phyloP scores from a whole-genome alignment of 1,140 invertebrate genomes.

The Sinonovacula constricta region DNA sequence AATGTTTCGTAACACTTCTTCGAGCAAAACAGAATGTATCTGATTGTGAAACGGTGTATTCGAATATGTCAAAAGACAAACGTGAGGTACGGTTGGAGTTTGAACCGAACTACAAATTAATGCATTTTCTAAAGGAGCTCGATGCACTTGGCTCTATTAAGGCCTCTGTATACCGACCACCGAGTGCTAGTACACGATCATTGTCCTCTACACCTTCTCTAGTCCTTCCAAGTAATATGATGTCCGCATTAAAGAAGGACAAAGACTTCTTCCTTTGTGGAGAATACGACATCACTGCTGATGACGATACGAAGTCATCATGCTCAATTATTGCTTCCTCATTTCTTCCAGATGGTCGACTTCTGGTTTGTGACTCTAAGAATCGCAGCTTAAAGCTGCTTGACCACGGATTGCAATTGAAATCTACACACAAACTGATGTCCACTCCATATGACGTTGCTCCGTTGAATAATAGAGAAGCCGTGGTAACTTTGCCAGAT shows the following conservation, averaged over 20 bases:
- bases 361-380: slow-evolving; percentile 3
- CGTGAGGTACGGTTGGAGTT: slow-evolving; percentile 10
- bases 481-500: slow-evolving; percentile 8
- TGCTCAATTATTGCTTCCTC: slow-evolving; percentile 1
- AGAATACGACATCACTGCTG: not conserved
- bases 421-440: not conserved
- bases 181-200: not conserved
- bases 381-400: slow-evolving; percentile 15
- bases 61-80: slow-evolving; percentile 3
- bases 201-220: slow-evolving; percentile 4
- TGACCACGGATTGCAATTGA: slow-evolving; percentile 10
- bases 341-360: slow-evolving; percentile 12
- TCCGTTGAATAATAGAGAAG: slow-evolving; percentile 6
- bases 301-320: slow-evolving; percentile 1
- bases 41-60: not conserved
- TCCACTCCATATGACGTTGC: slow-evolving; percentile 1
- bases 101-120: slow-evolving; percentile 8
- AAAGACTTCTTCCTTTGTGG: slow-evolving; percentile 6
- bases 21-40: not conserved
- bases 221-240: slow-evolving; percentile 14
- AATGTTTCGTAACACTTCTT: slow-evolving; percentile 1
- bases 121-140: slow-evolving; percentile 9
- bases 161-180: not conserved
- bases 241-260: slow-evolving; percentile 2
- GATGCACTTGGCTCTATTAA: not conserved